phyloP scores from a whole-genome alignment of 2,113 vertebrate genomes.

The Agapornis roseicollis region DNA sequence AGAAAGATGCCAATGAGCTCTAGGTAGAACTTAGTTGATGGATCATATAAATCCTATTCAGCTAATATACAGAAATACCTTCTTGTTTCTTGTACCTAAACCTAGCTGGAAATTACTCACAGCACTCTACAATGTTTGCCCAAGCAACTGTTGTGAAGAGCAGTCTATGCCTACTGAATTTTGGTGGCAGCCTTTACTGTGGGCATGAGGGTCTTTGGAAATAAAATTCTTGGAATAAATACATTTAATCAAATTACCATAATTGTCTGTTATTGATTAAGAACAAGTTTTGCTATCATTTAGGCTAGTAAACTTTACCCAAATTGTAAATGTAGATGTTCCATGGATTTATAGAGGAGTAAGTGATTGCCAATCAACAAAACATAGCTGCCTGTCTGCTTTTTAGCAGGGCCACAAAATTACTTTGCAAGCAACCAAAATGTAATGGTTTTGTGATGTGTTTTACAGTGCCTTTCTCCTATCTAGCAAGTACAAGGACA shows the following conservation, averaged over 20 bases:
- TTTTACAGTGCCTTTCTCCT: background rate
- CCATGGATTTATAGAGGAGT: background rate
- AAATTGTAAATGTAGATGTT: background rate
- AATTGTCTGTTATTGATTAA: background rate
- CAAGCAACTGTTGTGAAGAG: background rate
- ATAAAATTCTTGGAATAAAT: background rate
- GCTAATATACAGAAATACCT: background rate
- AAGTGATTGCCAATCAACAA: background rate
- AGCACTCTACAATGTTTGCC: background rate
- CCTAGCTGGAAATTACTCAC: background rate
- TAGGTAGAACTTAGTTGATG: background rate
- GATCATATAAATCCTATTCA: background rate
- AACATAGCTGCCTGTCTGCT: rapidly evolving
- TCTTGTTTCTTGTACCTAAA: background rate
- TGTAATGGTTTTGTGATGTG: background rate
- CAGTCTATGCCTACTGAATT: background rate
- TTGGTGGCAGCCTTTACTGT: background rate
- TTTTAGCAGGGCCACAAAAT: background rate
- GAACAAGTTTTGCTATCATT: background rate
- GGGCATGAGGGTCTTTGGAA: background rate
- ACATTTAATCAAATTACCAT: background rate
- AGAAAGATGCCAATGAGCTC: background rate
- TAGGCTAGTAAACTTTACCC: background rate
- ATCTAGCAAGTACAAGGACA: rapidly evolving
- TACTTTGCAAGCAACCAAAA: background rate